A percentile compares a stretch with the other conserved stretches of the same genome.
These are phyloP conservation scores for Theretra japonica DNA, from an alignment of 2,888 invertebrate species.

Conservation along the genomic window DNA sequence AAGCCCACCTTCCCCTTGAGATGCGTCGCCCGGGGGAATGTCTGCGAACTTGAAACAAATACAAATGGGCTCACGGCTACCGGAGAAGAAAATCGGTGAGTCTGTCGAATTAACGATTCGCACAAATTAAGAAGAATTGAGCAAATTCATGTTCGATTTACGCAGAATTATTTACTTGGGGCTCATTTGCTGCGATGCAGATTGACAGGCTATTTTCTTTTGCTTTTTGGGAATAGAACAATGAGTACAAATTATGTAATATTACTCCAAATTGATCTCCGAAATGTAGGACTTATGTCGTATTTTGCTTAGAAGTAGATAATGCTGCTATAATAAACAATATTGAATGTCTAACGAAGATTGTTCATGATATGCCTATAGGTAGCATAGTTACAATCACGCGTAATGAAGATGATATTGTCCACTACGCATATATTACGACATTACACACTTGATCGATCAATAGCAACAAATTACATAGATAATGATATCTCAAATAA, in stretches of 20 bases:
- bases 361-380: too few relatives aligned
- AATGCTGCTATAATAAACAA: too few relatives aligned
- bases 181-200: not conserved
- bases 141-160: conserved; percentile 15
- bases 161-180: conserved; percentile 8
- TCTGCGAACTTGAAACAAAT: conserved; percentile 69
- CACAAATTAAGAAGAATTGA: conserved; percentile 52
- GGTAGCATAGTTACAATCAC: not conserved
- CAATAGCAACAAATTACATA: not conserved
- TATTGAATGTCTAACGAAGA: too few relatives aligned
- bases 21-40: conserved; percentile 67
- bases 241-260: not conserved
- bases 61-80: conserved; percentile 61
- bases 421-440: not conserved
- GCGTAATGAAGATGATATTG: not conserved
- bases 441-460: not conserved
- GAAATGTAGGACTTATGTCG: too few relatives aligned
- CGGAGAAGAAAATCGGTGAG: conserved; percentile 69
- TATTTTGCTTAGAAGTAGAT: too few relatives aligned
- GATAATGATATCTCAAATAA: not conserved
- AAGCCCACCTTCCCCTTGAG: conserved; percentile 77
- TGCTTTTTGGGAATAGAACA: not conserved
- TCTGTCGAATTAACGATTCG: conserved; percentile 71
- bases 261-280: not conserved
- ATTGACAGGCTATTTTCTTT: not conserved